These are phyloP conservation scores for Eurosta solidaginis DNA, from an alignment of 1,140 invertebrate species.

Conservation along the genomic window DNA sequence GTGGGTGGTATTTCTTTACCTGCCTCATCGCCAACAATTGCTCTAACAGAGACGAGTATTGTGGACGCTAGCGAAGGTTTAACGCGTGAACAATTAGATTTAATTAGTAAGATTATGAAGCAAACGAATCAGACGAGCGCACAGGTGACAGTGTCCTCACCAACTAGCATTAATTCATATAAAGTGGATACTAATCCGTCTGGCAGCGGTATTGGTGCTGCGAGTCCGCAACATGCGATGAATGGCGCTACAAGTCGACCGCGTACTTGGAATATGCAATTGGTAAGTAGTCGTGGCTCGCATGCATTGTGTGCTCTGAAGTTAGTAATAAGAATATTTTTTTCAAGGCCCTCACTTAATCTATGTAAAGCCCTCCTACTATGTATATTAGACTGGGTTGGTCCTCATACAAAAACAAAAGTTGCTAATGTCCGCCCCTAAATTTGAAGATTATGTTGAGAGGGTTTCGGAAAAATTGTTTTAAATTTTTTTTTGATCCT, in stretches of 20 bases:
- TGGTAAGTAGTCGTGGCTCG: slow-evolving; percentile 43
- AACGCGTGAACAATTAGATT: slow-evolving; percentile 74
- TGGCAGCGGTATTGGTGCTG: slow-evolving; percentile 41
- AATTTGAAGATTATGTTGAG: no score
- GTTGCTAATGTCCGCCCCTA: no score
- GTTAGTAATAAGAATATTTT: not conserved
- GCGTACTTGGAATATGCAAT: slow-evolving; percentile 62
- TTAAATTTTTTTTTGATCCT: no score
- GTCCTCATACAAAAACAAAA: no score
- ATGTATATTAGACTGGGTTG: no score
- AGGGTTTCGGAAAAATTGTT: no score
- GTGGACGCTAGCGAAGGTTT: slow-evolving; percentile 66
- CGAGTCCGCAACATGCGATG: slow-evolving; percentile 33
- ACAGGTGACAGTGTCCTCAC: slow-evolving; percentile 55
- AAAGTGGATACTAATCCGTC: slow-evolving; percentile 48
- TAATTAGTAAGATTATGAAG: slow-evolving; percentile 79
- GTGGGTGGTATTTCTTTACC: slow-evolving; percentile 32
- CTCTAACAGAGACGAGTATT: slow-evolving; percentile 62
- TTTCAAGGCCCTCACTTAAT: no score
- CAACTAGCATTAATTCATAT: slow-evolving; percentile 61
- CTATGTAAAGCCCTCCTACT: no score
- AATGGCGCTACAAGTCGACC: slow-evolving; percentile 40
- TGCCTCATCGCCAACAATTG: slow-evolving; percentile 50
- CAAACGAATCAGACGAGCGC: slow-evolving; percentile 67
- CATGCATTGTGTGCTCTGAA: not conserved